Conservation (phyloP, 1,140 invertebrate genomes). For the Macrobrachium nipponense region DNA sequence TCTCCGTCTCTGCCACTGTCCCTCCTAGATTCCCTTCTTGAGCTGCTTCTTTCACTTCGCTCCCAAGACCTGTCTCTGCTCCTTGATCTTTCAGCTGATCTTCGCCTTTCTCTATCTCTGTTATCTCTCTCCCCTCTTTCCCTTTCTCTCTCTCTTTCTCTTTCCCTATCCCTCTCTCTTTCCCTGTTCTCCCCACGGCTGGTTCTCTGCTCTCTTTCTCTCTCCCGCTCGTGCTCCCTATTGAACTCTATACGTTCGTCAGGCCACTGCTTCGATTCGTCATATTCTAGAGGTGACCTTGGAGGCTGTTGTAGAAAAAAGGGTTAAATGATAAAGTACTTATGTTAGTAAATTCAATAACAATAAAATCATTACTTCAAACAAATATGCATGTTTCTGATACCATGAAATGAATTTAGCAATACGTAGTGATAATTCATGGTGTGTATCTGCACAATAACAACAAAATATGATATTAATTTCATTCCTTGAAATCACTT, state of each 20-base stretch:
- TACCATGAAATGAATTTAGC: no score
- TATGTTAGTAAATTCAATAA: neutral
- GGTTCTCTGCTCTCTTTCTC: conserved; percentile 36
- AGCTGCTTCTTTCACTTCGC: neutral
- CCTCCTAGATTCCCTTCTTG: neutral
- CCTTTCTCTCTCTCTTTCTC: neutral
- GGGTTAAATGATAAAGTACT: neutral
- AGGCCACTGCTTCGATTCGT: conserved; percentile 49
- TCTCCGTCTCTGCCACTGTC: conserved; percentile 54
- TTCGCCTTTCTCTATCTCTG: conserved; percentile 5
- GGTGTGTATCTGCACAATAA: no score
- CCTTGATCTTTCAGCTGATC: conserved; percentile 18
- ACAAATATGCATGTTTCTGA: no score
- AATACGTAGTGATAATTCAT: no score
- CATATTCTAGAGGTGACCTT: conserved; percentile 48
- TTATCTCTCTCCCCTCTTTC: conserved; percentile 4
- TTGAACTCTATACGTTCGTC: conserved; percentile 33
- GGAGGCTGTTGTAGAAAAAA: conserved; percentile 38
- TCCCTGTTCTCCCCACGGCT: conserved; percentile 27
- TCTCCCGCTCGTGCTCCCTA: conserved; percentile 41
- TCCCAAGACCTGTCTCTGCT: conserved; percentile 28
- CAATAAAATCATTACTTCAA: neutral
- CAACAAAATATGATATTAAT: no score
- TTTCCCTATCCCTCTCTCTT: conserved; percentile 37
- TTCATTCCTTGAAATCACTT: no score